Evolutionary conservation across 2,113 vertebrate genomes (phyloP), one percentile per base, ranked within the genome.

Genomic region (Gymnorhina tibicen): DNA sequence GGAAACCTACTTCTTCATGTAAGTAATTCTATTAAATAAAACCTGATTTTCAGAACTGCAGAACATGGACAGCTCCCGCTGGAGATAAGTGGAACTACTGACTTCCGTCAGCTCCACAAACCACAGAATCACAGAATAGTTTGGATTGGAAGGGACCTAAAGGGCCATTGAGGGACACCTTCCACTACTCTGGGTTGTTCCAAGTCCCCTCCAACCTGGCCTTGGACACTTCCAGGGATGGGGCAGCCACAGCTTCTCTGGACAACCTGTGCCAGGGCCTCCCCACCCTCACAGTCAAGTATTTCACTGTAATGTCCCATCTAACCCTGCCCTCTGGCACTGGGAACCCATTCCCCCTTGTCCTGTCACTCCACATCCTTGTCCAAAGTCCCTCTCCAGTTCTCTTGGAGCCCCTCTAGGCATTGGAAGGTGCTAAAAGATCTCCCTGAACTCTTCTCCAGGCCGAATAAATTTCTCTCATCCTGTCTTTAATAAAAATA

Each of bases 101-200:
- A 55, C 37, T 74, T 12, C 53, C 13, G 28, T 26, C 41, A 75
- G 22, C 49, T 64, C 24, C 42, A 56, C 4, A 6, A 50, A 64
- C 9, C 14, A 4, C 24, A 53, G 39, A 26, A 30, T 14, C 23
- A 24, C 23, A 17, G 23, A 17, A 14, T 3, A 5, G 20, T 52
- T 74, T 82, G 39, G 7, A 7, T 14, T 67, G 52, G 37, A 53
- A 60, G 6, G 19, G 13, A 26, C 6, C 9, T 39, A 8, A 58
- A 39, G 3, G 10, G 4, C 7, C 11, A 53, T 39, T 16, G 1
- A 64, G 42, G 35, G 50, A 64, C 58, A 35, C 1, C 6, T 50
- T 6, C 50, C 42, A 44, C 15, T 3, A 1, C 0, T 11, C 32
- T 21, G 64, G 26, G 26, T 0, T 27, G 16, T 27, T 52, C 53